A percentile compares a stretch with the other conserved stretches of the same genome.
These are phyloP conservation scores for Atherinosoma microstoma DNA, from an alignment of 2,797 vertebrate genomes.

Conservation along the genomic window DNA sequence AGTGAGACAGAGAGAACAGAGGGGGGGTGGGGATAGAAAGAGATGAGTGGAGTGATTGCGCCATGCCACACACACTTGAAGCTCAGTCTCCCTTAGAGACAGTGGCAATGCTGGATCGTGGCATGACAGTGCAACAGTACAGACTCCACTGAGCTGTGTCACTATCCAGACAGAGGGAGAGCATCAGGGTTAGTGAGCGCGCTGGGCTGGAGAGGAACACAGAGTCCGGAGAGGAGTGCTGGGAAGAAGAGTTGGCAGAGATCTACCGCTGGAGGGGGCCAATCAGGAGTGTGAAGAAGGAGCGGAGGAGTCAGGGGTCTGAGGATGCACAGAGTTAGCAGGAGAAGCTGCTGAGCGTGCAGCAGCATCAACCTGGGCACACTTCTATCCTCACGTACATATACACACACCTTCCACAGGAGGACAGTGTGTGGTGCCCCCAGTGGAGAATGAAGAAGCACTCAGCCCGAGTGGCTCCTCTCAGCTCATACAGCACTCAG, in stretches of 20 bases:
- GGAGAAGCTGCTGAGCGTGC: slow-evolving; percentile 76
- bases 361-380: slow-evolving; percentile 42
- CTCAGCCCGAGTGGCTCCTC: slow-evolving; percentile 87
- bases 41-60: slow-evolving; percentile 82
- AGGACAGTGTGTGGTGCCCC: slow-evolving; percentile 72
- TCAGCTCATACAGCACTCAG: slow-evolving; percentile 88
- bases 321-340: slow-evolving; percentile 73
- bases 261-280: slow-evolving; percentile 25
- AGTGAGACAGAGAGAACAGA: slow-evolving; percentile 60
- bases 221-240: slow-evolving; percentile 56
- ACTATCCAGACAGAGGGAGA: slow-evolving; percentile 55
- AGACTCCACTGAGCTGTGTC: slow-evolving; percentile 69
- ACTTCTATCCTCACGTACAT: slow-evolving; percentile 37
- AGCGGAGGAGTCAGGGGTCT: slow-evolving; percentile 65
- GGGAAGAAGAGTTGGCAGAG: slow-evolving; percentile 60
- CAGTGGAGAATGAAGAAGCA: slow-evolving; percentile 88
- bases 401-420: slow-evolving; percentile 54
- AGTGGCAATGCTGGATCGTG: slow-evolving; percentile 69
- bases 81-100: slow-evolving; percentile 87
- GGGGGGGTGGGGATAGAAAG: slow-evolving; percentile 59
- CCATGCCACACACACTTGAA: slow-evolving; percentile 83
- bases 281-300: slow-evolving; percentile 50
- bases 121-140: slow-evolving; percentile 79
- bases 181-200: slow-evolving; percentile 32
- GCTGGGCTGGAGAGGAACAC: slow-evolving; percentile 39